phyloP scores from a whole-genome alignment of 2,797 vertebrate genomes.

The Taeniopygia guttata region DNA sequence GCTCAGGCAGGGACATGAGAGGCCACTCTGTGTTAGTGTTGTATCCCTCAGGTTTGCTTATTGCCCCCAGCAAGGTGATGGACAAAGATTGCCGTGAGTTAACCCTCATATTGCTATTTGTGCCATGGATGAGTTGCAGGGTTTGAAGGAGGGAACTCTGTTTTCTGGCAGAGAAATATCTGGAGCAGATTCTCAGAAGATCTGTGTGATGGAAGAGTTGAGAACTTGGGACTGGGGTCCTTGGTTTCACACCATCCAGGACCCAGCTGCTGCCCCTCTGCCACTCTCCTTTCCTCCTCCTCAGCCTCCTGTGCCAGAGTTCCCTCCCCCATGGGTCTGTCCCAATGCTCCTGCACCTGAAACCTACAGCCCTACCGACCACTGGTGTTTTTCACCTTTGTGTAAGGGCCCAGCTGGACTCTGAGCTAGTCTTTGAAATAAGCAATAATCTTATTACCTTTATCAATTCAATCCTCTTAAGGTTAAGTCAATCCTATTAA shows the following conservation, averaged over 20 bases:
- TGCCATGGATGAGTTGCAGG: background rate
- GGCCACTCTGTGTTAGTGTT: background rate
- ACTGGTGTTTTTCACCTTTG: background rate
- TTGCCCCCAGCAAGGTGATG: background rate
- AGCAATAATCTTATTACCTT: slow-evolving; percentile 58
- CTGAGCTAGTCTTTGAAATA: slow-evolving; percentile 14
- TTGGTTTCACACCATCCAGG: rapidly evolving
- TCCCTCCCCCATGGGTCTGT: background rate
- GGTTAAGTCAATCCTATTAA: slow-evolving; percentile 66
- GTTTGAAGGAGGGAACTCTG: rapidly evolving
- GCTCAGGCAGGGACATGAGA: background rate
- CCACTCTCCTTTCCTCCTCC: background rate
- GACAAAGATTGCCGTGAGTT: background rate
- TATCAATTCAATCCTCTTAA: slow-evolving; percentile 67
- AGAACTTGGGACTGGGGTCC: background rate
- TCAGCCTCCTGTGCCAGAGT: rapidly evolving
- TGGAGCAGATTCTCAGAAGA: background rate
- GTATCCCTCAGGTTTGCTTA: background rate
- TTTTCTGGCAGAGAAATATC: background rate
- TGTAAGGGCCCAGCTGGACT: slow-evolving; percentile 1
- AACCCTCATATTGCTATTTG: background rate
- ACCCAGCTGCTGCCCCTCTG: background rate
- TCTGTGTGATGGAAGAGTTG: rapidly evolving
- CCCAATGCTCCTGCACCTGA: background rate
- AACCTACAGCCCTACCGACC: background rate